Evolutionary conservation across 2,113 vertebrate genomes (phyloP).

Genomic region (Chrysochloris asiatica): DNA sequence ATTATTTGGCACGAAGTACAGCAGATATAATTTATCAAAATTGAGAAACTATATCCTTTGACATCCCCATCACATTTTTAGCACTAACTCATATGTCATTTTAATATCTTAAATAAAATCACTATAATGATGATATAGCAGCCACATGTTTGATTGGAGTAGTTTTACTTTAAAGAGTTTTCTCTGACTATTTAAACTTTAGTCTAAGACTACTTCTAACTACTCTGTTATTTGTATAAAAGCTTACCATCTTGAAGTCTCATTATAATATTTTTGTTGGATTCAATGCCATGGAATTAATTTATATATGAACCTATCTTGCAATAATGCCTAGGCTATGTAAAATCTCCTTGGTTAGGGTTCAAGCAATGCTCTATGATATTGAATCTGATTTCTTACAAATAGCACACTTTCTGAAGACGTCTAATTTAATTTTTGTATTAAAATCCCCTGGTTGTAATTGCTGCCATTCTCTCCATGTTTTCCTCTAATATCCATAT

Average conservation of each 20-base stretch:
- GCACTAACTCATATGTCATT: slow-evolving; percentile 14
- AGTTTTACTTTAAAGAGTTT: slow-evolving; percentile 40
- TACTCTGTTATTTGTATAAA: neutral
- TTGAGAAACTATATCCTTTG: neutral
- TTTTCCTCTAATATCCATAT: slow-evolving; percentile 62
- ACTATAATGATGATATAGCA: neutral
- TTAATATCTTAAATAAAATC: slow-evolving; percentile 37
- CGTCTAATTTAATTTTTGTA: slow-evolving; percentile 55
- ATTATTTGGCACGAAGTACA: slow-evolving; percentile 25
- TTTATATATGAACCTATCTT: neutral
- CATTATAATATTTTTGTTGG: neutral
- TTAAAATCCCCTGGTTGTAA: slow-evolving; percentile 63
- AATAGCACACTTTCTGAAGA: slow-evolving; percentile 27
- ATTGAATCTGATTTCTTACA: slow-evolving; percentile 48
- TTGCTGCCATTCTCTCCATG: slow-evolving; percentile 56
- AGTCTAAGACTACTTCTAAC: neutral
- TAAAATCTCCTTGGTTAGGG: neutral
- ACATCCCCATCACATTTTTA: neutral
- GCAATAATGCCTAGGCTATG: neutral
- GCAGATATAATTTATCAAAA: slow-evolving; percentile 11
- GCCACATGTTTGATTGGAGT: neutral
- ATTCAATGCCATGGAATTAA: neutral
- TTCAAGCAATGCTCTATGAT: slow-evolving; percentile 12
- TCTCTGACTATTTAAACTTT: neutral
- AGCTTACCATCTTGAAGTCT: neutral